Base-by-base conservation (phyloP, 2,888 invertebrate species). In the Tachina fera region DNA sequence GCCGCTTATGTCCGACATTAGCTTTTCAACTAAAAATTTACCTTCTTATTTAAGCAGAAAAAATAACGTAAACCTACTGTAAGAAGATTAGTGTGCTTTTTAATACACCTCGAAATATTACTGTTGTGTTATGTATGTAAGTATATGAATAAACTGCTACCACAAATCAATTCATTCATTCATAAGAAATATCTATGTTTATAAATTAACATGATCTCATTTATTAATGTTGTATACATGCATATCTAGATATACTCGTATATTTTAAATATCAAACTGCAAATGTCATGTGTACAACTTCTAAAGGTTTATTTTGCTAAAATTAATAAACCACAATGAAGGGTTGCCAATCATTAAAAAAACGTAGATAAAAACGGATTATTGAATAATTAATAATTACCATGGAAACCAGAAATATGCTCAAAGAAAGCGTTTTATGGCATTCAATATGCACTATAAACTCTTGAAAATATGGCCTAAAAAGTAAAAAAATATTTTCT, bases 161-260 rank as follows among this genome's bases (percentile, higher is more conserved):
- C 53, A 65, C 45, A 56, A 65, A 76, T 76, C 45, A 76, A 56
- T 65, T 65, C 1, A 14, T 65, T 65, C 1, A 14, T 76, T 61
- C 45, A 56, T 45, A 13, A 56, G 45, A 31, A 31, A 31, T 31
- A 31, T 31, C 6, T 31, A 31, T 31, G 31, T 65, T 13, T 56
- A 56, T 56, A 16, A 45, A 53, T 47, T 56, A 31, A 9, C 43
- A 67, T 76, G 76, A 76, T 65, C 53, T 76, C 65, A 74, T 74
- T 41, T 63, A 53, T 65, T 9, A 6, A 31, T 31, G 31, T 31
- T 31, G 31, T 6, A 31, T 31, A 31, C 31, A 31, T 31, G 6
- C 6, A 31, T 31, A 31, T 31, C 56, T 19, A 13, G 31, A 47
- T 31, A 3, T n/a, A 45, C n/a, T 13, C 14, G 41, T n/a, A 45